phyloP scores from a whole-genome alignment of 2,113 vertebrate species.

The Passer montanus region DNA sequence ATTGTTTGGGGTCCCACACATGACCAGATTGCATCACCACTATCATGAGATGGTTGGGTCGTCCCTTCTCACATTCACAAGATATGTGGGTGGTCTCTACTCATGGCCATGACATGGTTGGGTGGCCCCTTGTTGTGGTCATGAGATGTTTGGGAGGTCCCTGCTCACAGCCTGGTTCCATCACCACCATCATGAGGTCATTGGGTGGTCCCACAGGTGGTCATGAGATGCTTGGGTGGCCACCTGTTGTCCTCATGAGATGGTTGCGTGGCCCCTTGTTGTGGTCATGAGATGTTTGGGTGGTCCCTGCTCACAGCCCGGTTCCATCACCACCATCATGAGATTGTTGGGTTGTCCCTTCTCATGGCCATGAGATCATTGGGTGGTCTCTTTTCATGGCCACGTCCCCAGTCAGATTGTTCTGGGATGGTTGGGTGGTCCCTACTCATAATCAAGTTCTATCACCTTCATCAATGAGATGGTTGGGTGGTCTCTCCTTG shows the following conservation, averaged over 20 bases:
- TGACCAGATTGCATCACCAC: background rate
- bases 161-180: background rate
- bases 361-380: background rate
- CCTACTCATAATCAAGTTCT: background rate
- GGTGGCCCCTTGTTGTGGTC: background rate
- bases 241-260: too few relatives aligned
- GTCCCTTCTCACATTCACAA: too few relatives aligned
- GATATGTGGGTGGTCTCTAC: background rate
- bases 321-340: background rate
- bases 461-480: background rate
- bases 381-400: background rate
- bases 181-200: background rate
- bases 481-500: background rate
- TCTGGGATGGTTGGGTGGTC: background rate
- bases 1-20: too few relatives aligned
- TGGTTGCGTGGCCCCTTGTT: too few relatives aligned
- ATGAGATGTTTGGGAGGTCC: background rate
- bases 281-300: too few relatives aligned
- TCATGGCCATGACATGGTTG: background rate
- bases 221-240: too few relatives aligned
- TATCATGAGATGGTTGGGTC: too few relatives aligned
- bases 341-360: background rate
- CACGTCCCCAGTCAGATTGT: too few relatives aligned
- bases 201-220: background rate
- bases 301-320: background rate